phyloP scores from a whole-genome alignment of 2,113 vertebrate genomes.

The Megaceryle torquata region DNA sequence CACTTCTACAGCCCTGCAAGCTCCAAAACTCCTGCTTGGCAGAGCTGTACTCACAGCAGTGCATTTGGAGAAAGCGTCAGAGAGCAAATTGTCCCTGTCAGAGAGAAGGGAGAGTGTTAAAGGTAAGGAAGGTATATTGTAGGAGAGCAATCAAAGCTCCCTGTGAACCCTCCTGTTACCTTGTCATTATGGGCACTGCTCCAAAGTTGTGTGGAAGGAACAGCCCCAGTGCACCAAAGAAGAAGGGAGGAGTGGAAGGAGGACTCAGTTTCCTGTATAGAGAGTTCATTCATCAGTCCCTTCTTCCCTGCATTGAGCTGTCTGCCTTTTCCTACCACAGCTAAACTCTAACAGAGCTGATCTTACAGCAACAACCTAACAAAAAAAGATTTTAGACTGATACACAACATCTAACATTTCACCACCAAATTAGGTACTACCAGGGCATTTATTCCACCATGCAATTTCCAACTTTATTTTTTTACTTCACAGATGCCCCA shows the following conservation, averaged over 20 bases:
- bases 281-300: background rate
- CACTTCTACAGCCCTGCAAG: background rate
- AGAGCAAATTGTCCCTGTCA: background rate
- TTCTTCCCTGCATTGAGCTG: background rate
- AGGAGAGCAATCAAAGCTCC: background rate
- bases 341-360: background rate
- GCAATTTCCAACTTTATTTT: background rate
- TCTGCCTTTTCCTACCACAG: background rate
- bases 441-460: background rate
- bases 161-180: background rate
- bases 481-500: background rate
- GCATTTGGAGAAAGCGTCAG: background rate
- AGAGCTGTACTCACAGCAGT: background rate
- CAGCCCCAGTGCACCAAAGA: background rate
- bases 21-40: background rate
- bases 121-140: background rate
- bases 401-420: background rate
- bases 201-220: background rate
- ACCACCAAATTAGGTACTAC: background rate
- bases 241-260: background rate
- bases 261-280: background rate
- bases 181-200: fast-evolving
- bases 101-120: background rate
- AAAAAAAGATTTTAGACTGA: background rate
- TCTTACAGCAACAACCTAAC: background rate